Base-by-base conservation (phyloP, 2,113 vertebrate species). In the Numenius arquata region DNA sequence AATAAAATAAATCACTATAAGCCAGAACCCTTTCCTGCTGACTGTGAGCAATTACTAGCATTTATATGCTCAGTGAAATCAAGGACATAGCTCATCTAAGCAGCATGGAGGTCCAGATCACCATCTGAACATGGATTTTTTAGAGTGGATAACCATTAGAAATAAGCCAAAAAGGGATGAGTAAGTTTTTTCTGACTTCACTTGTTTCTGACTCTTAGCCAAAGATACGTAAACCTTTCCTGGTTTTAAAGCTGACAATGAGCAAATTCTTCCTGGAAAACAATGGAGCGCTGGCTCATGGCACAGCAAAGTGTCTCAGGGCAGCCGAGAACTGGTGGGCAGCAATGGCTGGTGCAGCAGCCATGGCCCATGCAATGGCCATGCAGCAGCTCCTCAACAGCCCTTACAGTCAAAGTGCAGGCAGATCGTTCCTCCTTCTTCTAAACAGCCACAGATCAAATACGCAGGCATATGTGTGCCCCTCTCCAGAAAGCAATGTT, bases 1-100 rank as follows among this genome's bases (percentile, higher is more conserved):
- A 91, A 72, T 88, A 89, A 94, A 92, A 88, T 65, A 91, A 91
- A 96, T 94, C 61, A 66, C 58, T 65, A 5, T 41, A 85, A 94
- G 56, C 62, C 84, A 91, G 77, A 89, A 61, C 27, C 30, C 56
- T 85, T 82, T 87, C 53, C 87, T 89, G 53, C 65, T 92, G 81
- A 81, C 62, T 55, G 14, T 81, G 92, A 91, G 65, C 55, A 61
- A 80, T 58, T 84, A 68, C 59, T 56, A 78, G 40, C 41, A 56
- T 79, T 91, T 85, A 50, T 53, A 30, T 26, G 13, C 55, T 75
- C 17, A 12, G 59, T 52, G 47, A 95, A 95, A 94, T 61, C 43
- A 84, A 73, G 45, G 67, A 67, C 15, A 45, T 43, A 76, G 58
- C 36, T 85, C 14, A 7, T 26, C 40, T 5, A 2, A 34, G 15